phyloP scores from a whole-genome alignment of 2,888 invertebrate genomes.

The Cosmorhoe ocellata region DNA sequence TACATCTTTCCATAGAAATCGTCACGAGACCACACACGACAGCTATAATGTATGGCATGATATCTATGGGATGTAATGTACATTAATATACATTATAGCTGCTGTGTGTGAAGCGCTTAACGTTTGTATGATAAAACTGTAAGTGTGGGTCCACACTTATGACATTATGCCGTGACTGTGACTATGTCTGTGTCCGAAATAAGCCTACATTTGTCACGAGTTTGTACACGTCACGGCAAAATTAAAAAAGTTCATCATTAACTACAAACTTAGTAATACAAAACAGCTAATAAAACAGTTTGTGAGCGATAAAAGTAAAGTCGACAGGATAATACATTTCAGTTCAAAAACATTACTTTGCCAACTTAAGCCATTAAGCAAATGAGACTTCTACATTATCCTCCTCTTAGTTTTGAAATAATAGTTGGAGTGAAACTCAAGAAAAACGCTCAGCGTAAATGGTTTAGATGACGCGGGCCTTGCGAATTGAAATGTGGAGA shows the following conservation, averaged over 20 bases:
- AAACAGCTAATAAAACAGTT: constrained; percentile 11
- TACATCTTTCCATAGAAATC: no score
- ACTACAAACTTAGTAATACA: background rate
- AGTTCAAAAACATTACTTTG: constrained; percentile 33
- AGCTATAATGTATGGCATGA: no score
- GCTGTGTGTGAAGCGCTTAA: no score
- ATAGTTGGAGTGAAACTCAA: constrained; percentile 22
- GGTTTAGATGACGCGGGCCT: constrained; percentile 3
- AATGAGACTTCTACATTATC: constrained; percentile 33
- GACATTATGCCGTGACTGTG: no score
- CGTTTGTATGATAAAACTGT: no score
- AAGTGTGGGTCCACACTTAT: no score
- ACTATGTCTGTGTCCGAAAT: no score
- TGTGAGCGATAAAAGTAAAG: constrained; percentile 17
- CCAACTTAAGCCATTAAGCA: constrained; percentile 35
- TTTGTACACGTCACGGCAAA: no score
- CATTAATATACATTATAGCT: no score
- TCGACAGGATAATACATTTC: constrained; percentile 27
- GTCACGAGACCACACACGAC: no score
- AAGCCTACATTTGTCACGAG: no score
- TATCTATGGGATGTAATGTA: no score
- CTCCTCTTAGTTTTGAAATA: constrained; percentile 26
- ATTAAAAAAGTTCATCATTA: background rate
- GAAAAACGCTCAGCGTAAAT: constrained; percentile 15
- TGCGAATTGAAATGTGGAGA: background rate